phyloP scores from a whole-genome alignment of 2,113 vertebrate genomes.

The Epinephelus fuscoguttatus region DNA sequence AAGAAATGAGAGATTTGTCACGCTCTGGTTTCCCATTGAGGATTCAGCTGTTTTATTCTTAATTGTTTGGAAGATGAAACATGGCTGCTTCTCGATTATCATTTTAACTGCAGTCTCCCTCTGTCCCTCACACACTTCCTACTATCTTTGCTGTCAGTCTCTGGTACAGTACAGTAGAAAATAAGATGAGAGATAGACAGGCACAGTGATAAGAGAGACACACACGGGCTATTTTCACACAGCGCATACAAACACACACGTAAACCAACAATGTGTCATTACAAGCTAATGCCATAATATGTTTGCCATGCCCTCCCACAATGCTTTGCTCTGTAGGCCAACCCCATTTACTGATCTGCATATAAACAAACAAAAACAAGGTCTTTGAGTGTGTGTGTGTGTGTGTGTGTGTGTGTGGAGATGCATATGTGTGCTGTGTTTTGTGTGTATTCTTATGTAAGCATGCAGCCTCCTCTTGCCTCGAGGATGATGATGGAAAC shows the following conservation, averaged over 20 bases:
- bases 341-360: conserved; percentile 44
- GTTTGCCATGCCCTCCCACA: conserved; percentile 62
- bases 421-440: conserved; percentile 11
- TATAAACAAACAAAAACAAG: conserved; percentile 54
- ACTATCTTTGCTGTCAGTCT: conserved; percentile 9
- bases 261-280: conserved; percentile 59
- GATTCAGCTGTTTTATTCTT: conserved; percentile 6
- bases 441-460: conserved; percentile 69
- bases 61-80: conserved; percentile 46
- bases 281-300: conserved; percentile 57
- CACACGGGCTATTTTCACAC: conserved; percentile 43
- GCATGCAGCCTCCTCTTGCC: conserved; percentile 71
- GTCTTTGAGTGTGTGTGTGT: background rate
- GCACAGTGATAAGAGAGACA: conserved; percentile 24
- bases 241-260: conserved; percentile 16
- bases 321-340: conserved; percentile 37
- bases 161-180: conserved; percentile 26
- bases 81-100: conserved; percentile 11
- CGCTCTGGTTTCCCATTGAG: conserved; percentile 6
- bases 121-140: background rate
- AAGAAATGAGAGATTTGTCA: conserved; percentile 23
- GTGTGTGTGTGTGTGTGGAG: background rate
- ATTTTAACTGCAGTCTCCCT: background rate
- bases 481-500: conserved; percentile 71
- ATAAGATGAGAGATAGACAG: conserved; percentile 39